Conservation (phyloP, 2,888 invertebrate genomes). For the Microplitis deprimator region DNA sequence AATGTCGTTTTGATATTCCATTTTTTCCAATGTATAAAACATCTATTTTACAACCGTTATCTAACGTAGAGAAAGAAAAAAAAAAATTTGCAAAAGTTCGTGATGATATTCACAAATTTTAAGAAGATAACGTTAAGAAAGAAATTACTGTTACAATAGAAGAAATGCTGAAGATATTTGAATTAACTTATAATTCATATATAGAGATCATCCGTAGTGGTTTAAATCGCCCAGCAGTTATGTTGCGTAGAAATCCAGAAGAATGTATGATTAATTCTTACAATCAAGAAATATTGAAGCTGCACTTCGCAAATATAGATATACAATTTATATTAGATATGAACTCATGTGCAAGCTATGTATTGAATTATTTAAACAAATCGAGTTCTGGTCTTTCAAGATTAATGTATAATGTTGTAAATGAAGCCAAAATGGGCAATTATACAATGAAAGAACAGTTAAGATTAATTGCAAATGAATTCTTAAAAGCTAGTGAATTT, state of each 20-base stretch:
- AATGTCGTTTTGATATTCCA: too few species aligned
- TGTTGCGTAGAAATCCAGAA: constrained; percentile 46
- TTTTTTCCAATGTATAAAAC: too few species aligned
- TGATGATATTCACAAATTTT: too few species aligned
- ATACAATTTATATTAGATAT: constrained; percentile 46
- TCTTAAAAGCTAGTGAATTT: constrained; percentile 50
- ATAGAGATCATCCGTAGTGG: constrained; percentile 43
- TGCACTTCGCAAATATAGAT: constrained; percentile 45
- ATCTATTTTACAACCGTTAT: too few species aligned
- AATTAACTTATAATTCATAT: constrained; percentile 44
- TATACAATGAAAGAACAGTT: constrained; percentile 47
- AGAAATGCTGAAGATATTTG: constrained; percentile 34
- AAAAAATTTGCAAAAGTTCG: too few species aligned
- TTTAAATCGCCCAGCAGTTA: constrained; percentile 44
- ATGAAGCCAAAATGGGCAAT: constrained; percentile 46
- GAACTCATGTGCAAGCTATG: constrained; percentile 43
- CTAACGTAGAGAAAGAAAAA: too few species aligned
- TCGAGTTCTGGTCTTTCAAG: constrained; percentile 42
- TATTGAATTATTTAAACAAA: constrained; percentile 45
- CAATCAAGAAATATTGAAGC: constrained; percentile 40
- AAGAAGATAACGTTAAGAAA: constrained; percentile 16
- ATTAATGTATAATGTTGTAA: constrained; percentile 43
- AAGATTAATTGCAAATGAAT: constrained; percentile 48
- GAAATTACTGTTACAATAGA: constrained; percentile 27
- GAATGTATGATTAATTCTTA: constrained; percentile 45